Evolutionary conservation across 2,113 vertebrate species (phyloP).

Genomic region (Mustela lutreola): DNA sequence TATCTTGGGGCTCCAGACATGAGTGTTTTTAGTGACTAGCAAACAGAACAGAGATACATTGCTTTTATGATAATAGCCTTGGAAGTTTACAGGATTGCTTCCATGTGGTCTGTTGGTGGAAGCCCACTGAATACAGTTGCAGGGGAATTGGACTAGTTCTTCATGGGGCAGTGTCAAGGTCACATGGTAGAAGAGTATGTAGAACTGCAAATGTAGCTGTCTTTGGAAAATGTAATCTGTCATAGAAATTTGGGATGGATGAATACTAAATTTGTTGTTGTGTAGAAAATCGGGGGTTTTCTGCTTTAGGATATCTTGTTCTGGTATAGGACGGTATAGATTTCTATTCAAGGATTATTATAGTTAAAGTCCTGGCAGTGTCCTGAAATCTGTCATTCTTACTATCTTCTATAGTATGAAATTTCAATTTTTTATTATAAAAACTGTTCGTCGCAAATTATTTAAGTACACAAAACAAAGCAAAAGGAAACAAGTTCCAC

Average conservation of each 20-base stretch:
- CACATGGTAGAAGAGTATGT: background rate
- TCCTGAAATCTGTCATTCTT: background rate
- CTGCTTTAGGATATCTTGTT: background rate
- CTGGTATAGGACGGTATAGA: background rate
- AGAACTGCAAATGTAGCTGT: background rate
- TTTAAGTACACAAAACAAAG: slow-evolving; percentile 7
- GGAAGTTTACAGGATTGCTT: background rate
- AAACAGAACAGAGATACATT: background rate
- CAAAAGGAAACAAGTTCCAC: background rate
- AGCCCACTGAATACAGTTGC: background rate
- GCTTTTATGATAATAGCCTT: background rate
- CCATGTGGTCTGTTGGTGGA: background rate
- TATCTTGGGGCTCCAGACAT: background rate
- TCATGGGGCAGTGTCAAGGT: background rate
- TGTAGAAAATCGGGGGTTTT: slow-evolving; percentile 21
- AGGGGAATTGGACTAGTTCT: background rate
- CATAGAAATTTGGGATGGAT: background rate
- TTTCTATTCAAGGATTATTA: background rate
- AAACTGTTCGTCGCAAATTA: background rate
- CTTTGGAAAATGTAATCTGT: slow-evolving; percentile 17
- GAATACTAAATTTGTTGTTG: background rate
- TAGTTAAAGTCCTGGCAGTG: background rate
- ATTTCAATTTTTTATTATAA: slow-evolving; percentile 3
- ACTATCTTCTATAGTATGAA: background rate
- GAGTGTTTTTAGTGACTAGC: background rate